Evolutionary conservation across 2,797 vertebrate species (phyloP).

Genomic region (Cheracebus regulus): DNA sequence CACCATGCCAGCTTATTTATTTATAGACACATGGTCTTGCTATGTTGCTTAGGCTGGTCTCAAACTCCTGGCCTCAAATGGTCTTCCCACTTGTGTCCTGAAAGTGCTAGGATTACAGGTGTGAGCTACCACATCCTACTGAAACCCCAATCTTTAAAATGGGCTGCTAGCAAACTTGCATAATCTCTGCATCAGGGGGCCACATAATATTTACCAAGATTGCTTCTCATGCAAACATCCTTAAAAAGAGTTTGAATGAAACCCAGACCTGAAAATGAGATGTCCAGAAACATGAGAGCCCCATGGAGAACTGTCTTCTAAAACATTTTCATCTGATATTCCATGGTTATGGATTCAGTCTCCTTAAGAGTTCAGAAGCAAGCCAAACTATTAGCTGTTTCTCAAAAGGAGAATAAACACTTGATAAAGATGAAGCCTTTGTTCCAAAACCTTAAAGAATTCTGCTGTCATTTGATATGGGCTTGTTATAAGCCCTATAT

Average conservation of each 20-base stretch:
- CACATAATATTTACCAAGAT: neutral
- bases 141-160: neutral
- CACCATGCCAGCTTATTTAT: neutral
- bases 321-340: neutral
- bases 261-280: neutral
- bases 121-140: neutral
- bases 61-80: neutral
- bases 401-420: neutral
- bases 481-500: neutral
- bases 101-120: neutral
- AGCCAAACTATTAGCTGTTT: neutral
- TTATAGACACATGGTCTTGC: neutral
- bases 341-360: neutral
- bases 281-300: neutral
- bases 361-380: neutral
- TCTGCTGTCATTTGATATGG: neutral
- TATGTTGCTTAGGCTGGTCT: neutral
- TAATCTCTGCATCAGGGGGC: neutral
- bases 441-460: neutral
- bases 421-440: neutral
- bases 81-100: neutral
- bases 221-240: neutral
- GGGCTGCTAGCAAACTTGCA: neutral
- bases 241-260: neutral
- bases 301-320: neutral